Evolutionary conservation across 2,797 vertebrate species (phyloP).

Genomic region (Sus cebifrons): DNA sequence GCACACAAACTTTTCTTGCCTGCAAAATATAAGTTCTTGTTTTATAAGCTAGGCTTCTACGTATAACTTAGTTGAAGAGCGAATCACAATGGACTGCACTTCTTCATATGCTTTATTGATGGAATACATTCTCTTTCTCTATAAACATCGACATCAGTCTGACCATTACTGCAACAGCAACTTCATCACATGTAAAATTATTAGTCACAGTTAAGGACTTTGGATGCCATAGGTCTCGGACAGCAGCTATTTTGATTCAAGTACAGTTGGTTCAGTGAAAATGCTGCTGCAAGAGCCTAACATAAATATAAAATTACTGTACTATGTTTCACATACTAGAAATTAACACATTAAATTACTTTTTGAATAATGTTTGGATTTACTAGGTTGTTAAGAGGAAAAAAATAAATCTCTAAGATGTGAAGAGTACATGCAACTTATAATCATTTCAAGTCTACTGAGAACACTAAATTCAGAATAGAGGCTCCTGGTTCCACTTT

Average conservation of each 20-base stretch:
- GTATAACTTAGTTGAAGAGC: not conserved
- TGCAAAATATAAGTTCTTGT: not conserved
- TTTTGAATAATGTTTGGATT: conserved; percentile 38
- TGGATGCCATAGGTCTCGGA: not conserved
- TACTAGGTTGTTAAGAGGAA: not conserved
- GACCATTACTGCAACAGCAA: conserved; percentile 54
- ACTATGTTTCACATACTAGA: not conserved
- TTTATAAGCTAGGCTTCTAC: not conserved
- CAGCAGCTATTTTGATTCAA: not conserved
- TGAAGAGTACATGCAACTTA: not conserved
- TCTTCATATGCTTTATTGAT: conserved; percentile 32
- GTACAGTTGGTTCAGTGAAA: conserved; percentile 24
- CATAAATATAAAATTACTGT: not conserved
- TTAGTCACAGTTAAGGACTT: not conserved
- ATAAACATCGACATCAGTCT: not conserved
- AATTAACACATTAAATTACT: not conserved
- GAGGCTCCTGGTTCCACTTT: not conserved
- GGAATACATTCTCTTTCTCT: not conserved
- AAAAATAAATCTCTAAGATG: not conserved
- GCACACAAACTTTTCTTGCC: not conserved
- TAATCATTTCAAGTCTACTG: not conserved
- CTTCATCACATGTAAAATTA: not conserved
- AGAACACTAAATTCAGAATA: conserved; percentile 7
- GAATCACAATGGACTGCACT: not conserved
- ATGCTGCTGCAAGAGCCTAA: not conserved